Evolutionary conservation across 2,888 invertebrate species (phyloP), one percentile per base, ranked within the genome.

Genomic region (Siphlonurus alternatus): DNA sequence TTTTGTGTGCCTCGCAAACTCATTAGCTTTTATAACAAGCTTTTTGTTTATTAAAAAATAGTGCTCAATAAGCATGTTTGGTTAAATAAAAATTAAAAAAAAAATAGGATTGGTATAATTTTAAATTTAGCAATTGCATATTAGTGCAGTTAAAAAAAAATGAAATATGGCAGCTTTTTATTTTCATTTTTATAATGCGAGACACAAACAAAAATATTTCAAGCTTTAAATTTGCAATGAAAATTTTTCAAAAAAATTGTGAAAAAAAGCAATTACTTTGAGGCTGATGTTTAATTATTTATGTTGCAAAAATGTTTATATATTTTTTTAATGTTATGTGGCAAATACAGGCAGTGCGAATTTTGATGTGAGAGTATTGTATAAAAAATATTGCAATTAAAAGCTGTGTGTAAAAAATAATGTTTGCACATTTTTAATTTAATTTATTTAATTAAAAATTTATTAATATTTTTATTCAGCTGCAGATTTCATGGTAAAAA

Each of bases 241-340:
- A 59, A 10, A 59, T 15, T 59, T 19, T 59, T 15, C 5, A 60
- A 23, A 22, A 24, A 22, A 60, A n/a, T 22, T 18, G 60, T n/a
- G 22, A 23, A 24, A 60, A 22, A 60, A 59, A 59, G 22, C 22
- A 60, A 60, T 24, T 60, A 60, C n/a, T 60, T 60, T 60, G 15
- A 7, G 5, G 60, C 18, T 60, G 56, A 22, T 20, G 3, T 56
- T 10, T 5, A 5, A 19, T 23, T 5, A 3, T 22, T 23, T 22
- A 20, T 60, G n/a, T 60, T 60, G 18, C 15, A 60, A 60, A 5
- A 60, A 60, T 22, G 22, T 19, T 20, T 18, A 22, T 23, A 18
- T 3, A 20, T 20, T 59, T 5, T 59, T 59, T 59, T 59, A 20
- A 22, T 15, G 53, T 53, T 53, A 59, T 59, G 22, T 20, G 22